Evolutionary conservation across 2,113 vertebrate species (phyloP).

Genomic region (Apodemus sylvaticus): DNA sequence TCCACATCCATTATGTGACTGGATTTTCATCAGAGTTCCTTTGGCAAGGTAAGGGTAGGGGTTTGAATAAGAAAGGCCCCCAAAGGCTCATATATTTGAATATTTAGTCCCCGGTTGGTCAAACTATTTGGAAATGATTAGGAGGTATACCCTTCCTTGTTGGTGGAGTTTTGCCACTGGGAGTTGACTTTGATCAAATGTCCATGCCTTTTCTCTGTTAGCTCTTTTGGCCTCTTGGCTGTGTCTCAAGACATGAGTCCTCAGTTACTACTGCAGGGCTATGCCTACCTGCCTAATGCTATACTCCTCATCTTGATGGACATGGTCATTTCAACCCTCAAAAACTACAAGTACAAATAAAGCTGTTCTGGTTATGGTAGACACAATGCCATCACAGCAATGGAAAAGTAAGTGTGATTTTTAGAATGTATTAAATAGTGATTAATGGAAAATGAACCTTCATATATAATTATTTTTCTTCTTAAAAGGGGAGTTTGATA

Average conservation of each 20-base stretch:
- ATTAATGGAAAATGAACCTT: not conserved
- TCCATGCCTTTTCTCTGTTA: not conserved
- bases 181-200: not conserved
- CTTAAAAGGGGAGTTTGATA: not conserved
- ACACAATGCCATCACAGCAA: too few species aligned
- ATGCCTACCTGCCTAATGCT: too few species aligned
- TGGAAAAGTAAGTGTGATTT: not conserved
- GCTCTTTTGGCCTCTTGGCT: not conserved
- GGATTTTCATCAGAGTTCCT: constrained; percentile 6
- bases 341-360: not conserved
- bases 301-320: too few species aligned
- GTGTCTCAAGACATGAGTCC: not conserved
- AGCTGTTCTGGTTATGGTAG: not conserved
- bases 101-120: not conserved
- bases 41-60: not conserved
- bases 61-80: not conserved
- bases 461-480: not conserved
- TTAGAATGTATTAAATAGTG: not conserved
- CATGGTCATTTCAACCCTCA: not conserved
- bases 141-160: not conserved
- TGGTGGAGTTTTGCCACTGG: not conserved
- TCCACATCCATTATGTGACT: not conserved
- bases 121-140: not conserved
- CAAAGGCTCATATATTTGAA: not conserved
- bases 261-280: not conserved